phyloP scores from a whole-genome alignment of 2,797 vertebrate species.

The Catamblyrhynchus diadema region DNA sequence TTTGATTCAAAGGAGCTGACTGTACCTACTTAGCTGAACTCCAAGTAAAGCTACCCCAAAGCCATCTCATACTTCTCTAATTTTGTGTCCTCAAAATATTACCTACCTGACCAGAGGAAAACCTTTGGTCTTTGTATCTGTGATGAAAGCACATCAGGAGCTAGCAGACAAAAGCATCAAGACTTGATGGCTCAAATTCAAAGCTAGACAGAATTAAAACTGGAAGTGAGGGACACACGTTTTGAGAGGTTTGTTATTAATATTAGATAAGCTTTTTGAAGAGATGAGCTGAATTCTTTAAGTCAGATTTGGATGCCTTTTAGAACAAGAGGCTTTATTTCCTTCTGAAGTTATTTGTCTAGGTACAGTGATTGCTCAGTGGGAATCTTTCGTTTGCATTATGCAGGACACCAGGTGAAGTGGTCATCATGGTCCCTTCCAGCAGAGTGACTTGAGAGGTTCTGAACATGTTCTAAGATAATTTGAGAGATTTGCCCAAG shows the following conservation, averaged over 20 bases:
- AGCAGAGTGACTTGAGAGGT: neutral
- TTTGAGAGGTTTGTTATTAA: constrained; percentile 29
- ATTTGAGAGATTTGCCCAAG: neutral
- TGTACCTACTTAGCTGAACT: constrained; percentile 26
- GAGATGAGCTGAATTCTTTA: neutral
- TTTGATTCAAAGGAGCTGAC: constrained; percentile 18
- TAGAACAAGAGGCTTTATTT: neutral
- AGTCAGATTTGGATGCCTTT: neutral
- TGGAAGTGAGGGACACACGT: constrained; percentile 17
- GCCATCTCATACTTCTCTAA: constrained; percentile 39
- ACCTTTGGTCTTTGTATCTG: neutral
- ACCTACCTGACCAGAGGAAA: constrained; percentile 19
- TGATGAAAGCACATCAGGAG: neutral
- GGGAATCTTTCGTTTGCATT: neutral
- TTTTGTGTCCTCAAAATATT: constrained; percentile 34
- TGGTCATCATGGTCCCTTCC: neutral
- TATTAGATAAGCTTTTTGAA: neutral
- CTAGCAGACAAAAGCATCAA: constrained; percentile 14
- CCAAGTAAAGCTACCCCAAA: constrained; percentile 8
- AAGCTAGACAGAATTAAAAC: constrained; percentile 41
- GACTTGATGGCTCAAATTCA: neutral
- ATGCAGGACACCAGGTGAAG: neutral
- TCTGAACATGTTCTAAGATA: neutral
- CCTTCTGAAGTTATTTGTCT: neutral
- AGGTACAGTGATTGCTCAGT: neutral